Conservation (phyloP, 2,888 invertebrate species). For the Noctua janthe region DNA sequence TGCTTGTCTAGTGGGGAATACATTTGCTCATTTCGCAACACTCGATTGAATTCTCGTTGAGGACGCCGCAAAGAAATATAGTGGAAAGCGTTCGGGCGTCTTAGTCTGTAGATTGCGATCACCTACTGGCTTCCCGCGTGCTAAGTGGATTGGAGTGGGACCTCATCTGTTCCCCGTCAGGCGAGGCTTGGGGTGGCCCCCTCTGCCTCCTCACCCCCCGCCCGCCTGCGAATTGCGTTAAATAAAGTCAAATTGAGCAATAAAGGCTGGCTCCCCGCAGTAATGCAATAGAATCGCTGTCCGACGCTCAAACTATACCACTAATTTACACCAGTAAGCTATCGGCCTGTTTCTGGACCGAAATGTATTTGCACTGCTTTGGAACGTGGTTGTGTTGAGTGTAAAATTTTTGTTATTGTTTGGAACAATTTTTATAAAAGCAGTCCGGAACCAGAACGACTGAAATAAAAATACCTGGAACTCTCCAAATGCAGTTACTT, state of each 20-base stretch:
- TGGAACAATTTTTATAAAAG: no score
- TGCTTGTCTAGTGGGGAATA: slow-evolving; percentile 44
- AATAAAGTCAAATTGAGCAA: slow-evolving; percentile 91
- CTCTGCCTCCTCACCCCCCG: slow-evolving; percentile 62
- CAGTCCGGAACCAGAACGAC: no score
- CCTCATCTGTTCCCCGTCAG: slow-evolving; percentile 89
- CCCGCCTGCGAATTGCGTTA: slow-evolving; percentile 84
- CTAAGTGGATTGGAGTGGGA: slow-evolving; percentile 90
- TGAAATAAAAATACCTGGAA: not conserved
- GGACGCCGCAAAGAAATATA: slow-evolving; percentile 74
- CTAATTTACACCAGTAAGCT: slow-evolving; percentile 80
- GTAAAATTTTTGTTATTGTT: not conserved
- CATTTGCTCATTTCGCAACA: slow-evolving; percentile 65
- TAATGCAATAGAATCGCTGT: slow-evolving; percentile 87
- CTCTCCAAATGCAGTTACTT: not conserved
- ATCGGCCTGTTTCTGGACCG: slow-evolving; percentile 54
- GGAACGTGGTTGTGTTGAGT: slow-evolving; percentile 1
- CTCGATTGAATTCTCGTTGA: slow-evolving; percentile 66
- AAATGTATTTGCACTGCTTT: slow-evolving; percentile 40
- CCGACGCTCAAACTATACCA: slow-evolving; percentile 78
- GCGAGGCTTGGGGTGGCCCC: slow-evolving; percentile 74
- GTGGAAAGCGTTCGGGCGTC: slow-evolving; percentile 76
- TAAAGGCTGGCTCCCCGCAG: slow-evolving; percentile 87
- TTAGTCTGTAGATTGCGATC: slow-evolving; percentile 81
- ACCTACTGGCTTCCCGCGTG: slow-evolving; percentile 83